Evolutionary conservation across 2,797 vertebrate species (phyloP), one percentile per base, ranked within the genome.

Genomic region (Onychomys leucogaster): DNA sequence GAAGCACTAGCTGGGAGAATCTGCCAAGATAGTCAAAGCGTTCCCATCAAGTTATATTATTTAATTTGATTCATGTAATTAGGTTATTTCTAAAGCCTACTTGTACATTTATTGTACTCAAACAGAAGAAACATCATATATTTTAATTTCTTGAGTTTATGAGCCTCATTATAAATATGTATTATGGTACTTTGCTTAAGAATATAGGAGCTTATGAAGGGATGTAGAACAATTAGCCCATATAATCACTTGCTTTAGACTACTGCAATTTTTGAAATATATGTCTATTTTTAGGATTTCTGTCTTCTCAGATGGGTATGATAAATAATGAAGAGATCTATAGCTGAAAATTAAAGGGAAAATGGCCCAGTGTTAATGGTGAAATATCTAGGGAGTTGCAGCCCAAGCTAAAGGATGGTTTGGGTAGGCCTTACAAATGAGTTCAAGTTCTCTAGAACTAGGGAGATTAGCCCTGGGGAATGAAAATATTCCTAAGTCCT

Each of bases 121-220:
- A 85, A 63, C 23, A 92, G 63, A 91, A 85, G 65, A 90, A 94
- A 81, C 23, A 19, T 75, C 46, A 61, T 55, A 34, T 67, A 82
- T 90, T 96, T 93, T 67, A 87, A 65, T n/a, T 89, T 84, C 65
- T 92, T 96, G 65, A 90, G 71, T 96, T 94, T 75, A 95, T 52
- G 59, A 77, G 2, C 46, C 46, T 94, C 41, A 76, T 94, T 89
- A 89, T 84, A 77, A 93, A 41, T 59, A 81, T 29, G 73, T 19
- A 86, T 61, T 73, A 93, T 34, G 41, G 21, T 63, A 46, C n/a
- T 94, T 95, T 92, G 73, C 49, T 95, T 91, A 88, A 76, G 43
- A 93, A 77, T 32, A 0, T 57, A 71, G 61, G 82, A 63, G 49
- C 49, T 95, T 96, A 65, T 77, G 80, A 89, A 41, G 87, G 9